Evolutionary conservation across 2,888 invertebrate species (phyloP).

Genomic region (Netelia fuscicornis): DNA sequence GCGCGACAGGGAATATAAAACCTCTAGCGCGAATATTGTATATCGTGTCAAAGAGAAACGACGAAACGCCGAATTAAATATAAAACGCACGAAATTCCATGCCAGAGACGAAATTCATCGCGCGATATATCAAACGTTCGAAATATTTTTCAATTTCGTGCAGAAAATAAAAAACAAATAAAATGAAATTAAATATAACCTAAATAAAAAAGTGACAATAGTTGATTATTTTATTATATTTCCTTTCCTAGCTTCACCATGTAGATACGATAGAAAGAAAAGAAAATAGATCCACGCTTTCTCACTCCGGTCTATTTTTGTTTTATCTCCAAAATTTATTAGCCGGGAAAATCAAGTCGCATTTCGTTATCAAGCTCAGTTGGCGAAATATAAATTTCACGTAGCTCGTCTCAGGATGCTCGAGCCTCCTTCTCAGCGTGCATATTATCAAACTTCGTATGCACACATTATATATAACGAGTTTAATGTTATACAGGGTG

Average conservation of each 20-base stretch:
- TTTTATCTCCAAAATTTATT: slow-evolving; percentile 17
- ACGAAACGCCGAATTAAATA: slow-evolving; percentile 19
- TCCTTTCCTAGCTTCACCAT: background rate
- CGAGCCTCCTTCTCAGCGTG: slow-evolving; percentile 28
- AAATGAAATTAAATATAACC: background rate
- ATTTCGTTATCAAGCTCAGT: slow-evolving; percentile 11
- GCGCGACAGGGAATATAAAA: too few species aligned
- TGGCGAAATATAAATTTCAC: slow-evolving; percentile 44
- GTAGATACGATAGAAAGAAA: background rate
- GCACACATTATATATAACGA: background rate
- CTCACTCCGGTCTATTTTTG: too few species aligned
- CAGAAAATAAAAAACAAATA: background rate
- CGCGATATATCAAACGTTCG: background rate
- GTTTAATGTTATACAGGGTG: too few species aligned
- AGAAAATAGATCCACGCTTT: background rate
- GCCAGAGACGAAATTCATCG: background rate
- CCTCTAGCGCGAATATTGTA: too few species aligned
- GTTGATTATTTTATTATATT: background rate
- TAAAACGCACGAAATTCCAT: background rate
- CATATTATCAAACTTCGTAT: slow-evolving; percentile 26
- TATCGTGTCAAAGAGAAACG: slow-evolving; percentile 3
- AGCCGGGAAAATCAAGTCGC: slow-evolving; percentile 25
- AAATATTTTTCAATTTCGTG: background rate
- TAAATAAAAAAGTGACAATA: background rate
- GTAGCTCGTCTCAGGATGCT: slow-evolving; percentile 25